These are phyloP conservation scores for Thaleichthys pacificus DNA, from an alignment of 2,797 vertebrate species.

Conservation along the genomic window DNA sequence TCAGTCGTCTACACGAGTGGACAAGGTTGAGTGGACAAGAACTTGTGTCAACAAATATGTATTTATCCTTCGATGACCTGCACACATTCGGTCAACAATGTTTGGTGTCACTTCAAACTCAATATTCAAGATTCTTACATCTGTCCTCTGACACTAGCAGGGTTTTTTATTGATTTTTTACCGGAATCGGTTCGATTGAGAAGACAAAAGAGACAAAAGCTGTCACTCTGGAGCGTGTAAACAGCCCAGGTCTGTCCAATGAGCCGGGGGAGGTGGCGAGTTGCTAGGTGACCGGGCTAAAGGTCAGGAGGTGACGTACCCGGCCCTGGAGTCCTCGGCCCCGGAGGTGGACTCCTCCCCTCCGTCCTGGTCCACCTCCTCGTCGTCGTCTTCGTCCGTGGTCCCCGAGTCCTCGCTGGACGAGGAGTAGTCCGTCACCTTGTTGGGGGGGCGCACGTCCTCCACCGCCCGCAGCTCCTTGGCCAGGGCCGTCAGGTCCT, in stretches of 20 bases:
- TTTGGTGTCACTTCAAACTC: background rate
- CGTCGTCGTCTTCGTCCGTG: slow-evolving; percentile 84
- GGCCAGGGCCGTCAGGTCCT: slow-evolving; percentile 85
- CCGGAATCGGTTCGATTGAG: no score
- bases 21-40: slow-evolving; percentile 4
- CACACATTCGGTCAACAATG: background rate
- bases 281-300: background rate
- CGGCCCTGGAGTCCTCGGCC: slow-evolving; percentile 80
- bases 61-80: background rate
- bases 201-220: background rate
- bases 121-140: background rate
- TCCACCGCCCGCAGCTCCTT: slow-evolving; percentile 86
- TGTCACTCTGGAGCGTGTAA: background rate
- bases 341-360: slow-evolving; percentile 81
- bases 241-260: no score
- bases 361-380: slow-evolving; percentile 82
- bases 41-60: no score
- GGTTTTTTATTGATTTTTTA: background rate
- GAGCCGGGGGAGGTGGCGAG: no score
- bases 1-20: slow-evolving; percentile 74
- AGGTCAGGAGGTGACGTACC: slow-evolving; percentile 66
- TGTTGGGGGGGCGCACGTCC: slow-evolving; percentile 81
- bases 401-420: slow-evolving; percentile 89
- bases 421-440: slow-evolving; percentile 89
- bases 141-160: background rate